Evolutionary conservation across 2,797 vertebrate species (phyloP).

Genomic region (Syngnathus acus): DNA sequence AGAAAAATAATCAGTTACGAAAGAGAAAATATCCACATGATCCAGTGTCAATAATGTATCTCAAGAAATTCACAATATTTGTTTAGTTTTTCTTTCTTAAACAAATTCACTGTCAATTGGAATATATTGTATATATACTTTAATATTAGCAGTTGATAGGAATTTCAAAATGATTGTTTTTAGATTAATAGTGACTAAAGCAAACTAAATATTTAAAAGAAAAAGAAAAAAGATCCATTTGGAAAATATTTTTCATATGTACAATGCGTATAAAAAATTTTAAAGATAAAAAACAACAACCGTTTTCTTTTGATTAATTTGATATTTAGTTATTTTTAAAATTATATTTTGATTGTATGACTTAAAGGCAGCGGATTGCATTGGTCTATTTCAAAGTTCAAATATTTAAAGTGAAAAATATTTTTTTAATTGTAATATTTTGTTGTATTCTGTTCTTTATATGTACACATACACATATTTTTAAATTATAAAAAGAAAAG

Average conservation of each 20-base stretch:
- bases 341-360: neutral
- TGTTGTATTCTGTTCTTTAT: too few species aligned
- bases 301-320: too few species aligned
- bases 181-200: neutral
- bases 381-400: neutral
- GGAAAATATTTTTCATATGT: too few species aligned
- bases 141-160: neutral
- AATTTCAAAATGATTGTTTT: neutral
- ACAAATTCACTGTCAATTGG: neutral
- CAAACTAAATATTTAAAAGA: neutral
- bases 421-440: neutral
- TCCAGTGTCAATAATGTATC: too few species aligned
- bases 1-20: neutral
- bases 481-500: too few species aligned
- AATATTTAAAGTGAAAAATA: neutral
- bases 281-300: neutral
- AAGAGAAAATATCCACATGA: neutral
- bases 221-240: too few species aligned
- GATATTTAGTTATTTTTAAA: too few species aligned
- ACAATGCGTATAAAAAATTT: neutral
- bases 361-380: neutral
- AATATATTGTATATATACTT: too few species aligned
- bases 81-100: too few species aligned
- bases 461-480: too few species aligned
- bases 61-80: too few species aligned